Conservation (phyloP, 64 coral and sea anemone genomes). For the Pocillopora damicornis region DNA sequence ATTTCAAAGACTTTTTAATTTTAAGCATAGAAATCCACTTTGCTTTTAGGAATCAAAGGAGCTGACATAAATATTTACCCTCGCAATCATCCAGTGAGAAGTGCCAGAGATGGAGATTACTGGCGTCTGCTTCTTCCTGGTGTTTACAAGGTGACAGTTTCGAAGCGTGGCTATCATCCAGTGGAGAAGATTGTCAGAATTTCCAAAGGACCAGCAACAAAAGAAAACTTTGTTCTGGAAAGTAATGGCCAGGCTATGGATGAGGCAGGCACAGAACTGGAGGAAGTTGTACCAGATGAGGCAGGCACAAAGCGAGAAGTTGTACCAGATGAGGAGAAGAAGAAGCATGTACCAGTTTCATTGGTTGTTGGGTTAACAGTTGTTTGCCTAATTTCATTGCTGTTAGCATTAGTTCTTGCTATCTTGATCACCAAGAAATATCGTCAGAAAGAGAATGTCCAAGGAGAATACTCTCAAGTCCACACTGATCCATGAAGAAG, state of each 20-base stretch:
- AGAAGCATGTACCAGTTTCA: conserved; percentile 47
- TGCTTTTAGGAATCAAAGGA: conserved; percentile 44
- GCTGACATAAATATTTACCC: conserved; percentile 54
- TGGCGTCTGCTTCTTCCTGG: conserved; percentile 80
- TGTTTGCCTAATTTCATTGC: conserved; percentile 63
- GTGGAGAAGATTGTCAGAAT: conserved; percentile 37
- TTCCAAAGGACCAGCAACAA: not conserved
- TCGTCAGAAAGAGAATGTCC: not conserved
- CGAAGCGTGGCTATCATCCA: conserved; percentile 43
- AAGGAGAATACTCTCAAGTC: conserved; percentile 33
- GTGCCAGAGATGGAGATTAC: conserved; percentile 84
- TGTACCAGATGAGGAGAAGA: not conserved
- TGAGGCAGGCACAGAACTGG: not conserved
- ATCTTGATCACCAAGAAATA: conserved; percentile 64
- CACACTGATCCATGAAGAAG: conserved; percentile 13
- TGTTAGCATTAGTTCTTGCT: conserved; percentile 55
- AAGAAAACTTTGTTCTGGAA: conserved; percentile 12
- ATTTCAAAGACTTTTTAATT: too few relatives aligned
- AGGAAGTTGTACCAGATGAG: conserved; percentile 39
- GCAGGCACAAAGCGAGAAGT: conserved; percentile 35
- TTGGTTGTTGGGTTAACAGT: conserved; percentile 65
- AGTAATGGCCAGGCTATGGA: conserved; percentile 17
- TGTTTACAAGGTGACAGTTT: conserved; percentile 33
- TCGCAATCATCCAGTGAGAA: conserved; percentile 51
- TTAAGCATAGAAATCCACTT: not conserved